Evolutionary conservation across 2,797 vertebrate genomes (phyloP).

Genomic region (Numenius phaeopus): DNA sequence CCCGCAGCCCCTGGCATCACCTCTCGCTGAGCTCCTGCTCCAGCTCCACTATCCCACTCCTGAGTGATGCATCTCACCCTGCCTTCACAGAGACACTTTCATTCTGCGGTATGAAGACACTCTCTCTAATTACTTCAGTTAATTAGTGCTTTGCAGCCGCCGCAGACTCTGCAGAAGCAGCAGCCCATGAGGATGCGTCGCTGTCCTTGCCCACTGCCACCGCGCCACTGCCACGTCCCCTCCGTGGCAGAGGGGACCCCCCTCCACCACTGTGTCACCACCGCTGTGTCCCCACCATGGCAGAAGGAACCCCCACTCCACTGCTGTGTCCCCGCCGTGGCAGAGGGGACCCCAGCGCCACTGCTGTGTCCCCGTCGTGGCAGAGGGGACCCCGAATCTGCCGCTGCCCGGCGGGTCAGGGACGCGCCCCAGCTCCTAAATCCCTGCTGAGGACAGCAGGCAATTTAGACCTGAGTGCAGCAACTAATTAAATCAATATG

Average conservation of each 20-base stretch:
- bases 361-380: accelerated
- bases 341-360: neutral
- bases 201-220: neutral
- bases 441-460: slow-evolving; percentile 87
- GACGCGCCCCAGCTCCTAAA: slow-evolving; percentile 49
- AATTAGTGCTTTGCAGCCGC: slow-evolving; percentile 68
- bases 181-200: neutral
- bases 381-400: neutral
- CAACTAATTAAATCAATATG: slow-evolving; percentile 99
- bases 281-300: accelerated
- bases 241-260: neutral
- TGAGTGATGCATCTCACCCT: neutral
- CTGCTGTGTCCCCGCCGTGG: accelerated
- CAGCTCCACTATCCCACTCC: neutral
- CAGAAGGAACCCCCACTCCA: neutral
- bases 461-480: slow-evolving; percentile 89
- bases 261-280: too few relatives aligned
- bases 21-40: accelerated
- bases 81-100: slow-evolving; percentile 37
- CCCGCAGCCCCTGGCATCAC: neutral
- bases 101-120: slow-evolving; percentile 57
- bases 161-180: neutral
- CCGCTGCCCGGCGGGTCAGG: slow-evolving; percentile 51
- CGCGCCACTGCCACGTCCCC: neutral
- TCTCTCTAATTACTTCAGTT: slow-evolving; percentile 77